Evolutionary conservation across 2,797 vertebrate species (phyloP), one percentile per base, ranked within the genome.

Genomic region (Tokudaia muenninki): DNA sequence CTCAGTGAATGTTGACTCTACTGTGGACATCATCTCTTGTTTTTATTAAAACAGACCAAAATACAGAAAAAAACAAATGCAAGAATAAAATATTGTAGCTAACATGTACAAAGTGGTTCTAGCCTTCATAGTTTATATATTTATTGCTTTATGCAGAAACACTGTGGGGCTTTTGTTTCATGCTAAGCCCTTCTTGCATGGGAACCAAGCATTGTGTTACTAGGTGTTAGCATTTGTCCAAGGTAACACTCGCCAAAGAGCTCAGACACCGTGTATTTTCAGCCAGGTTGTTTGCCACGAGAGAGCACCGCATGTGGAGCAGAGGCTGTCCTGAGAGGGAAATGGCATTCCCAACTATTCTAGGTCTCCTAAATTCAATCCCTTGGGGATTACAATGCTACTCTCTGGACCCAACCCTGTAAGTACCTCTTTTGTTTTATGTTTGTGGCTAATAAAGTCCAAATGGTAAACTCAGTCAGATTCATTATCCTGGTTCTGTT

Each of bases 261-360:
- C 93, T 89, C 83, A 21, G 55, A 63, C 34, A 91, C 93, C 94
- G 4, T 44, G 0, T 19, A n/a, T 70, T 94, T 81, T 98, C 72
- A 96, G 95, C 96, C 91, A 94, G 95, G 87, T 96, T 94, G 80
- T 97, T 97, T 83, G 81, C 92, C 96, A 94, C 91, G 92, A 92
- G 47, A 96, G 87, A 97, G n/a, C 78, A 81, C 88, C 65, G 21
- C 96, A 77, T 91, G 83, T 94, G 80, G 93, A 97, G 92, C 96
- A 93, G 74, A 94, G 47, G 74, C 10, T 47, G 72, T 96, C 63
- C 88, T 2, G 0, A 91, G 77, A 79, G 78, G 93, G 89, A 70
- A 77, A 96, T 97, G 41, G 8, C 6, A 26, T 50, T 81, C 21
- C 44, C 19, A 21, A 3, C 6, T 26, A n/a, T 22, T 47, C 13